Conservation (phyloP, 2,797 vertebrate genomes). For the Arrhamphus sclerolepis region DNA sequence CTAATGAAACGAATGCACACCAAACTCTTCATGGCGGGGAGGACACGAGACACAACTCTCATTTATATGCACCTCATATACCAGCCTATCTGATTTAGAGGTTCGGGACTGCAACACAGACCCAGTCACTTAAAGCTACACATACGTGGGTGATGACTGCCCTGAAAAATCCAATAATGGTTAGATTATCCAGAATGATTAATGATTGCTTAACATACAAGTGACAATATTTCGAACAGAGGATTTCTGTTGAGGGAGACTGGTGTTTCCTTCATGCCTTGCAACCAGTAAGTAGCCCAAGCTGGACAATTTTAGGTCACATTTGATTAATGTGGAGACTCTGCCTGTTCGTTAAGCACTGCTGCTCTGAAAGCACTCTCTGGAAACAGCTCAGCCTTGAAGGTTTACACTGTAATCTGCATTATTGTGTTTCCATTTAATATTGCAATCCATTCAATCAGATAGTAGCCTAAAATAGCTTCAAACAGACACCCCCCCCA, state of each 20-base stretch:
- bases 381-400: slow-evolving; percentile 44
- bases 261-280: slow-evolving; percentile 33
- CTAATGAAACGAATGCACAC: slow-evolving; percentile 70
- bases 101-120: slow-evolving; percentile 57
- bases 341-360: slow-evolving; percentile 56
- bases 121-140: slow-evolving; percentile 43
- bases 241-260: slow-evolving; percentile 19
- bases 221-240: slow-evolving; percentile 11
- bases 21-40: slow-evolving; percentile 54
- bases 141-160: slow-evolving; percentile 39
- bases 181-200: slow-evolving; percentile 43
- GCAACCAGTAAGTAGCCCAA: slow-evolving; percentile 44
- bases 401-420: slow-evolving; percentile 49
- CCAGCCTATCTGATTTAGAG: slow-evolving; percentile 70
- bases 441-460: slow-evolving; percentile 53
- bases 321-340: slow-evolving; percentile 69
- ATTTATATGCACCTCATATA: slow-evolving; percentile 74
- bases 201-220: slow-evolving; percentile 33
- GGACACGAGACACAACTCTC: slow-evolving; percentile 66
- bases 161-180: slow-evolving; percentile 48
- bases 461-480: slow-evolving; percentile 55
- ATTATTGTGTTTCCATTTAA: slow-evolving; percentile 41
- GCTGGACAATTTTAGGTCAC: slow-evolving; percentile 73
- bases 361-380: slow-evolving; percentile 47
- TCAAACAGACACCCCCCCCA: too few relatives aligned